Evolutionary conservation across 2,113 vertebrate species (phyloP).

Genomic region (Crotalus tigris): DNA sequence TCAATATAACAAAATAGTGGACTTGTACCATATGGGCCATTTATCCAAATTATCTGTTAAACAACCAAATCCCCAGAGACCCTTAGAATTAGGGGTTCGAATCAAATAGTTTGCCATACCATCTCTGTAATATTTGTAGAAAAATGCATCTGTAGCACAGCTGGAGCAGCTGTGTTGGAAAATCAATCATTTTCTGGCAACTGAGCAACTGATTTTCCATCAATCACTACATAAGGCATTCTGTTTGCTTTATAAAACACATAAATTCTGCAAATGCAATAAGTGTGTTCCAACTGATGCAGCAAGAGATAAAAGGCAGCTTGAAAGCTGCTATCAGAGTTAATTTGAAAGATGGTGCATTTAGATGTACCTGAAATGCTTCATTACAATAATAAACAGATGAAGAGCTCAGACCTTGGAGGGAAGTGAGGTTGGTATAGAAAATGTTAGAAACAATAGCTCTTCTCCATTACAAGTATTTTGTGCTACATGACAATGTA

Average conservation of each 20-base stretch:
- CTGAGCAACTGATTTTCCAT: conserved; percentile 75
- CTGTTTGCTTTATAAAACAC: conserved; percentile 66
- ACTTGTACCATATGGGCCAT: background rate
- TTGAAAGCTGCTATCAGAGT: conserved; percentile 42
- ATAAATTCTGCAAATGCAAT: conserved; percentile 71
- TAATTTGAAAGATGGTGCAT: conserved; percentile 39
- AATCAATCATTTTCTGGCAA: conserved; percentile 80
- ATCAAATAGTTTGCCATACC: conserved; percentile 55
- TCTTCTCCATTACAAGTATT: conserved; percentile 29
- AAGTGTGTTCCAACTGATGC: conserved; percentile 48
- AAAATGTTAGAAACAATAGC: conserved; percentile 34
- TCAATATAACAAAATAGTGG: background rate
- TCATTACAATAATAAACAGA: conserved; percentile 54
- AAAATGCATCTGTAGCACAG: conserved; percentile 75
- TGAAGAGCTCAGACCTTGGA: conserved; percentile 31
- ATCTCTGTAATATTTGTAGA: conserved; percentile 62
- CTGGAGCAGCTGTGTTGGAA: conserved; percentile 78
- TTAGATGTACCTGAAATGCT: conserved; percentile 48
- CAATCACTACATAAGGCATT: conserved; percentile 72
- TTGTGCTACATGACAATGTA: conserved; percentile 36
- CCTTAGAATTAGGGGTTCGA: conserved; percentile 62
- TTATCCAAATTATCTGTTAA: conserved; percentile 44
- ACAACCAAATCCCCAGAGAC: conserved; percentile 62
- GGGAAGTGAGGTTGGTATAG: conserved; percentile 23
- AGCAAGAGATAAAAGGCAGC: conserved; percentile 56